phyloP scores from a whole-genome alignment of 2,888 invertebrate species.

The Lasioglossum oenotherae region DNA sequence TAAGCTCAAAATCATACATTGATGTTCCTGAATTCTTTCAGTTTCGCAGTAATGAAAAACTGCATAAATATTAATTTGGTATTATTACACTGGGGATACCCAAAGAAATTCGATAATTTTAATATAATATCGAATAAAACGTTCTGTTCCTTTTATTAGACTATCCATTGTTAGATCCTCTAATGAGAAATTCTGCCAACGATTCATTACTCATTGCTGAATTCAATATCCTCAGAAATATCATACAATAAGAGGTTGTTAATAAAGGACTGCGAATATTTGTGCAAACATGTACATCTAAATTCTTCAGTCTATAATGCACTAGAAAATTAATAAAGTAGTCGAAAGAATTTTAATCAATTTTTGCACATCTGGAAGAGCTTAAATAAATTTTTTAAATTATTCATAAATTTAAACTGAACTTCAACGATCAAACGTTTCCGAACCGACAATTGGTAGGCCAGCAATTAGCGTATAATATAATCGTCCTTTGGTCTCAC shows the following conservation, averaged over 20 bases:
- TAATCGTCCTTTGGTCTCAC: slow-evolving; percentile 11
- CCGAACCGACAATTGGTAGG: background rate
- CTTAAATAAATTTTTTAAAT: background rate
- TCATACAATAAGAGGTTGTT: background rate
- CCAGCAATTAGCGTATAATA: background rate
- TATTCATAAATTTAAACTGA: background rate
- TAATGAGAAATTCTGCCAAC: background rate
- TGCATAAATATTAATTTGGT: background rate
- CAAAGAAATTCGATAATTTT: background rate
- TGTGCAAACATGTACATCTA: background rate
- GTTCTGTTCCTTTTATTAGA: background rate
- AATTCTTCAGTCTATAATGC: background rate
- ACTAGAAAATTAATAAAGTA: background rate
- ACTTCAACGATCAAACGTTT: background rate
- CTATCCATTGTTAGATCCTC: background rate
- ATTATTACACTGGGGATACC: background rate
- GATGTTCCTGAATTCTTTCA: background rate
- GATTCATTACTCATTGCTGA: background rate
- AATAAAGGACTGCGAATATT: background rate
- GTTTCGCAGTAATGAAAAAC: background rate
- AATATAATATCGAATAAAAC: background rate
- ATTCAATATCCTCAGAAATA: background rate
- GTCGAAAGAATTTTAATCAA: background rate
- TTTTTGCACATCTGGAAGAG: background rate
- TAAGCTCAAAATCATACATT: background rate